These are phyloP conservation scores for Pseudorhiza aurosa DNA, from an alignment of 30 jellyfish, hydroid and myxozoan genomes.

Conservation along the genomic window DNA sequence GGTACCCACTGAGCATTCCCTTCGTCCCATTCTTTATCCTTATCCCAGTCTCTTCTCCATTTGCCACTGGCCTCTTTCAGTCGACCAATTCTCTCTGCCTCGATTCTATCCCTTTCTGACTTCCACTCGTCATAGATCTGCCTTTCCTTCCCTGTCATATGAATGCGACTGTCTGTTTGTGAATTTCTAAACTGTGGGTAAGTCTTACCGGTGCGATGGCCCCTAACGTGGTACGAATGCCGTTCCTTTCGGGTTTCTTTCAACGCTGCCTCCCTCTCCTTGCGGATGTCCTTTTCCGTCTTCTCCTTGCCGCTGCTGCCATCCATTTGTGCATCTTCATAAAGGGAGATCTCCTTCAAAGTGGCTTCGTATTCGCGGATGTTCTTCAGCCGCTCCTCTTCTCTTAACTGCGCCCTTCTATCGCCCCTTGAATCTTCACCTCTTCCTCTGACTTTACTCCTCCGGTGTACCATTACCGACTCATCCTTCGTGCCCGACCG, in stretches of 20 bases:
- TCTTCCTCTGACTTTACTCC: neutral
- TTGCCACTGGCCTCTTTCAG: constrained; percentile 18
- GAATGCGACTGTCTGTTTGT: neutral
- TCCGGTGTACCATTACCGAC: constrained; percentile 7
- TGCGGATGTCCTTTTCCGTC: neutral
- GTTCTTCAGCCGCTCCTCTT: neutral
- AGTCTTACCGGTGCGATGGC: neutral
- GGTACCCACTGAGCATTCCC: constrained; percentile 12
- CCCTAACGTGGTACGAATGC: neutral
- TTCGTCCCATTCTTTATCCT: constrained; percentile 17
- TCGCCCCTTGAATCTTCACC: neutral
- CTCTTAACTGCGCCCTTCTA: neutral
- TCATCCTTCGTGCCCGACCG: neutral
- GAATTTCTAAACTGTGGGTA: neutral
- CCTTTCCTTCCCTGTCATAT: constrained; percentile 20
- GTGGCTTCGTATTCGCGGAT: neutral
- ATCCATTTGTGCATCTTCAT: neutral
- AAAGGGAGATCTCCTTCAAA: neutral
- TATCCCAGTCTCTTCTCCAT: constrained; percentile 45
- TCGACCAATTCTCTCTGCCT: constrained; percentile 19
- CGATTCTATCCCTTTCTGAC: constrained; percentile 23
- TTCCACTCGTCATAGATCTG: constrained; percentile 10
- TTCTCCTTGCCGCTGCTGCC: neutral
- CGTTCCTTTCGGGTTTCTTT: neutral
- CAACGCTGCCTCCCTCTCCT: neutral